A percentile compares a stretch with the other conserved stretches of the same genome.
These are phyloP conservation scores for Palythoa grandiflora DNA, from an alignment of 92 coral and sea anemone genomes.

Conservation along the genomic window DNA sequence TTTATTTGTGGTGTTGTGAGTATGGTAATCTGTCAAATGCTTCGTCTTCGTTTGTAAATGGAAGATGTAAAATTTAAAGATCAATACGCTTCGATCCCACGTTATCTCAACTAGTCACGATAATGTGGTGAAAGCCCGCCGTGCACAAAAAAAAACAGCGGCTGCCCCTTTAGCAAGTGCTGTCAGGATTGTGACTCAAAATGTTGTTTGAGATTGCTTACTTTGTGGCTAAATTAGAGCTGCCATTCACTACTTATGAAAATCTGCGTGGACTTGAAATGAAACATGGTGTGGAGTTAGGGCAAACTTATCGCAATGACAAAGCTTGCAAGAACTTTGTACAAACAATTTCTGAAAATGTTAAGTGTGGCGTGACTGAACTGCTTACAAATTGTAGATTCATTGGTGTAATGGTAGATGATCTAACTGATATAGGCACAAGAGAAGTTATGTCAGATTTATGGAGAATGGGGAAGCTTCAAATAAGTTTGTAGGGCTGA, in stretches of 20 bases:
- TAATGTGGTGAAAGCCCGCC: too few relatives aligned
- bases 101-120: background rate
- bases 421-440: background rate
- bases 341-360: constrained; percentile 39
- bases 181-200: too few relatives aligned
- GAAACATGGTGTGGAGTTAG: constrained; percentile 49
- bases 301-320: constrained; percentile 51
- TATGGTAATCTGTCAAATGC: constrained; percentile 35
- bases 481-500: constrained; percentile 39
- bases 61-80: constrained; percentile 41
- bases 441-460: background rate
- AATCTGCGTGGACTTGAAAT: constrained; percentile 46
- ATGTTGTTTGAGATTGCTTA: constrained; percentile 50
- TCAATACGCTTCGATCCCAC: background rate
- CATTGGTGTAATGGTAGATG: constrained; percentile 55
- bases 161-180: too few relatives aligned
- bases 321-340: background rate
- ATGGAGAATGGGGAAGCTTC: constrained; percentile 45
- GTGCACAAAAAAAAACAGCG: too few relatives aligned
- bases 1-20: background rate
- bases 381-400: constrained; percentile 20
- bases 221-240: constrained; percentile 63
- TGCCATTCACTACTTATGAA: constrained; percentile 57
- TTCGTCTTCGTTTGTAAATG: constrained; percentile 26
- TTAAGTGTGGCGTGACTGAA: constrained; percentile 49